Conservation (phyloP, 2,797 vertebrate species). For the Notolabrus celidotus region DNA sequence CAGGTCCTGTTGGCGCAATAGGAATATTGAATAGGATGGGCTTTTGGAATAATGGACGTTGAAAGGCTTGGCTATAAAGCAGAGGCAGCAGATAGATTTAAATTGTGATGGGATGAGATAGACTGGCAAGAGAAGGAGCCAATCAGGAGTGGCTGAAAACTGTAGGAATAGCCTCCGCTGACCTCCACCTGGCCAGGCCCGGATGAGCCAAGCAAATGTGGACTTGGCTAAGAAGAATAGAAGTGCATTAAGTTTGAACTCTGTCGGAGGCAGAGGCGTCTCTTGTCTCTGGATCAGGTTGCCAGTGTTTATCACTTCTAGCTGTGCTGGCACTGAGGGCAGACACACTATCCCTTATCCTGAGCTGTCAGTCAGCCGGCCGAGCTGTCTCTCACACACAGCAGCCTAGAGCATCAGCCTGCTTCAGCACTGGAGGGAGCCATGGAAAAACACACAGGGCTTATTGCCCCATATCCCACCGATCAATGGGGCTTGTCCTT, state of each 20-base stretch:
- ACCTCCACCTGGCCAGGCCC: slow-evolving; percentile 55
- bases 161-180: slow-evolving; percentile 38
- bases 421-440: slow-evolving; percentile 72
- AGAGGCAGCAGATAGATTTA: slow-evolving; percentile 74
- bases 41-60: slow-evolving; percentile 70
- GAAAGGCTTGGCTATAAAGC: slow-evolving; percentile 67
- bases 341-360: slow-evolving; percentile 93
- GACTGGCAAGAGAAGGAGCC: slow-evolving; percentile 27
- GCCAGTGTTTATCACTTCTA: slow-evolving; percentile 95
- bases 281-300: slow-evolving; percentile 93
- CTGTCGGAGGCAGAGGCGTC: slow-evolving; percentile 89
- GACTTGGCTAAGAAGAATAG: slow-evolving; percentile 75
- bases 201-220: slow-evolving; percentile 60
- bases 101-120: slow-evolving; percentile 78
- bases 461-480: slow-evolving; percentile 73
- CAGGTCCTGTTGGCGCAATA: slow-evolving; percentile 72
- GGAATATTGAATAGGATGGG: slow-evolving; percentile 73
- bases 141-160: slow-evolving; percentile 47
- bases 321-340: slow-evolving; percentile 90
- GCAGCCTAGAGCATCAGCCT: slow-evolving; percentile 63
- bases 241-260: slow-evolving; percentile 92
- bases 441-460: slow-evolving; percentile 76
- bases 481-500: slow-evolving; percentile 83
- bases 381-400: slow-evolving; percentile 84
- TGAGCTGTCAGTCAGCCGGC: slow-evolving; percentile 91